Evolutionary conservation across 1,140 invertebrate species (phyloP), one percentile per base, ranked within the genome.

Genomic region (Drosophila mayri): DNA sequence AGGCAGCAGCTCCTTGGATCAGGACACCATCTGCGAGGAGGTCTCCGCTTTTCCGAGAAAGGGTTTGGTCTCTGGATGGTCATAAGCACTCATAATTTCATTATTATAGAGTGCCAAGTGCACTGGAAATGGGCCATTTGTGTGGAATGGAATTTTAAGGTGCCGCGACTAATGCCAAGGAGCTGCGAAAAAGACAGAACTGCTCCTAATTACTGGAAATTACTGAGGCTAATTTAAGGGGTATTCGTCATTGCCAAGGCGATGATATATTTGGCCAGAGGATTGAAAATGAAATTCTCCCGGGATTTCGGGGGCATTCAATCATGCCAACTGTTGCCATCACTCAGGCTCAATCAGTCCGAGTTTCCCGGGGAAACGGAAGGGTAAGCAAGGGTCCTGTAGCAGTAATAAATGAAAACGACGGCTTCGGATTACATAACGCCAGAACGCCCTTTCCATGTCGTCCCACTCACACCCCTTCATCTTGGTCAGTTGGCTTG

Each of bases 261-360:
- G 64, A 90, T 90, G 77, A 82, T 74, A 76, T 72, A 83, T 80
- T 67, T 81, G 60, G 41, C 47, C 65, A 65, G 57, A 46, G 60
- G 70, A 73, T 63, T 49, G 55, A 40, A 38, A 73, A 50, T 49
- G 46, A 40, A 43, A 40, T 25, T 47, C 62, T 71, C 43, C 28
- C 37, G 47, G 41, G 37, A 20, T 16, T n/a, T n/a, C 2, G 22
- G 22, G 43, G 25, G 41, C 79, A 74, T 68, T 88, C 85, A 88
- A 88, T 88, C 85, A 85, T 84, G 85, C 81, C 85, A 90, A 90
- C 85, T 90, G 85, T 90, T 90, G 85, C 85, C 81, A 90, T 90
- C 81, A 68, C 72, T 90, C 84, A 79, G 55, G 59, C 62, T 84
- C 85, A 74, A 81, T 84, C 65, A 88, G 75, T 71, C 37, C 37